Conservation (phyloP, 2,888 invertebrate species). For the Chouioia cunea region DNA sequence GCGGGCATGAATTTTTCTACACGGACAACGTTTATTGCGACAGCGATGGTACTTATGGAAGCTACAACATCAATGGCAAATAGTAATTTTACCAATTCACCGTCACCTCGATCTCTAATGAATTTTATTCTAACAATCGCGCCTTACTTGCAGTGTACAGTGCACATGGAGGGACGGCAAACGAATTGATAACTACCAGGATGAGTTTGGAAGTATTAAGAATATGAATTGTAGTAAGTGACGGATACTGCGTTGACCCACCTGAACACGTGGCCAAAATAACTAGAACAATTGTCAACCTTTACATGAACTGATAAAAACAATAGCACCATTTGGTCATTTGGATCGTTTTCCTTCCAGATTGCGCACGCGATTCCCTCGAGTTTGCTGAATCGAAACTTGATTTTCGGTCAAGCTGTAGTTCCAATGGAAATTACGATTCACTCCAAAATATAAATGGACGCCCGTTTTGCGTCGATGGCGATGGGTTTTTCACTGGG, state of each 20-base stretch:
- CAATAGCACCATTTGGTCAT: neutral
- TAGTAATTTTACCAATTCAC: conserved; percentile 71
- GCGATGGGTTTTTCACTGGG: conserved; percentile 72
- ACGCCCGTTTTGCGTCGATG: conserved; percentile 72
- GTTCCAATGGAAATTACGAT: conserved; percentile 73
- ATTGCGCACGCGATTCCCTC: conserved; percentile 75
- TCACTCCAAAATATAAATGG: conserved; percentile 70
- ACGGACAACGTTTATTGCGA: conserved; percentile 73
- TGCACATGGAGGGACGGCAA: conserved; percentile 75
- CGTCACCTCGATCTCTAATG: conserved; percentile 11
- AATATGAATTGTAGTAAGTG: conserved; percentile 74
- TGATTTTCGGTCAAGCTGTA: conserved; percentile 70
- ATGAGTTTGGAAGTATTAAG: conserved; percentile 64
- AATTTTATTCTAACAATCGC: neutral
- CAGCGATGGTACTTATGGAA: conserved; percentile 77
- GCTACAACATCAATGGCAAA: conserved; percentile 71
- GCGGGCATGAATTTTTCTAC: conserved; percentile 73
- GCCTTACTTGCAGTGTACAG: conserved; percentile 69
- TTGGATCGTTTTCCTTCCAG: conserved; percentile 61
- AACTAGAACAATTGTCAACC: too few relatives aligned
- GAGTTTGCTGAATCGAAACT: conserved; percentile 69
- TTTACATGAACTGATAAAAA: neutral
- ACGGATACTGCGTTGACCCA: too few relatives aligned
- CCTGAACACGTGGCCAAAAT: too few relatives aligned
- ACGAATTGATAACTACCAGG: conserved; percentile 72